A percentile compares a stretch with the other conserved stretches of the same genome.
Evolutionary conservation across 2,113 vertebrate species (phyloP).

Genomic region (Haliaeetus leucogaster): DNA sequence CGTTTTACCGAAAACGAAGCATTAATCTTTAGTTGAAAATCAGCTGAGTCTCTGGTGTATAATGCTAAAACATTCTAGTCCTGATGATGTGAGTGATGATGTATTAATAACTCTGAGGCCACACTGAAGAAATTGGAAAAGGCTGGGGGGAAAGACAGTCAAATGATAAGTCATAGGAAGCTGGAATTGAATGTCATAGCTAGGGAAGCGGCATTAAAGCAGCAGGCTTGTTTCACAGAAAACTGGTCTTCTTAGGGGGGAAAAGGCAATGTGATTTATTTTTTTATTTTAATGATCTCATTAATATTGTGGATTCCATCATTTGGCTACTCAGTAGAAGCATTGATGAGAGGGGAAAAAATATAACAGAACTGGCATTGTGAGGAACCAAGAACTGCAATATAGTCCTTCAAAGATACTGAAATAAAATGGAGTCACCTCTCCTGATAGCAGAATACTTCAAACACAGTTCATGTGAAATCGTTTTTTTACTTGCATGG

Average conservation of each 20-base stretch:
- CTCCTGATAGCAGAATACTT: not conserved
- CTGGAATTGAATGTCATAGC: not conserved
- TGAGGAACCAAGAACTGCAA: not conserved
- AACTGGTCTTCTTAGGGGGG: fast-evolving
- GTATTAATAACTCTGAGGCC: not conserved
- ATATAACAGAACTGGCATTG: not conserved
- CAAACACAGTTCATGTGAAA: not conserved
- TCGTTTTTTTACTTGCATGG: not conserved
- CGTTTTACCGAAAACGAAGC: not conserved
- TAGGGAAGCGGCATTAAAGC: not conserved
- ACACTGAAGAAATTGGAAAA: not conserved
- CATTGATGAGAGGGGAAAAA: not conserved
- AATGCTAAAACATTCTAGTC: not conserved
- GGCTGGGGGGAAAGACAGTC: not conserved
- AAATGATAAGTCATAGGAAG: not conserved
- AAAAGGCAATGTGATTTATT: not conserved
- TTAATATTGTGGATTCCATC: not conserved
- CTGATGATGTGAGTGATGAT: not conserved
- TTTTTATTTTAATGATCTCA: not conserved
- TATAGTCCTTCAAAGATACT: not conserved
- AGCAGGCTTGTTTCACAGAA: not conserved
- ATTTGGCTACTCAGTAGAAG: not conserved
- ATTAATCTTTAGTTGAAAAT: not conserved
- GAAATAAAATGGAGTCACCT: not conserved
- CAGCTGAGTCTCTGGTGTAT: not conserved